Conservation (phyloP, 2,797 vertebrate genomes). For the Hemitrygon akajei region DNA sequence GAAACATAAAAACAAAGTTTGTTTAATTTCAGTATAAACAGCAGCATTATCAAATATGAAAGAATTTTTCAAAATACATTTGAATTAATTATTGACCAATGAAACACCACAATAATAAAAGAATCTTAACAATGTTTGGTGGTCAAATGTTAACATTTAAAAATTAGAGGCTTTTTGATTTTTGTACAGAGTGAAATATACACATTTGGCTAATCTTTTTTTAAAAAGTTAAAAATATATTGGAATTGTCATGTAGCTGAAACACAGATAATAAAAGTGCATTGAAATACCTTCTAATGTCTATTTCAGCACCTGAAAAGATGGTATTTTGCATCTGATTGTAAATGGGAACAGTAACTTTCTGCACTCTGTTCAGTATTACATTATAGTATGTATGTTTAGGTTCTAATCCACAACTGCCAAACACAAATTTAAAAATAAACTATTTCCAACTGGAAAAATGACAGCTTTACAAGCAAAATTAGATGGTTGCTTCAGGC, state of each 20-base stretch:
- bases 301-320: slow-evolving; percentile 2
- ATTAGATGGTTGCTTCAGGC: background rate
- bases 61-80: slow-evolving; percentile 7
- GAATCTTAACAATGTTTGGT: background rate
- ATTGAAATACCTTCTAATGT: background rate
- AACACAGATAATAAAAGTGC: slow-evolving; percentile 15
- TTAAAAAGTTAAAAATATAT: background rate
- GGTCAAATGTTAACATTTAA: background rate
- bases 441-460: background rate
- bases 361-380: background rate
- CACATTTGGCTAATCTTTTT: slow-evolving; percentile 2
- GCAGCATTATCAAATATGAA: slow-evolving; percentile 30
- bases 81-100: slow-evolving; percentile 23
- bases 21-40: slow-evolving; percentile 34
- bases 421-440: background rate
- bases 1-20: slow-evolving; percentile 32
- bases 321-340: slow-evolving; percentile 1
- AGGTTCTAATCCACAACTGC: background rate
- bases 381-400: background rate
- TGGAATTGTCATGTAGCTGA: background rate
- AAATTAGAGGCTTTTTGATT: background rate
- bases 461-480: background rate
- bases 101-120: slow-evolving; percentile 4
- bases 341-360: too few species aligned
- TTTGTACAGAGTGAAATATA: background rate